Percentiles rank a stretch among this genome's conserved stretches.
Conservation (phyloP, 1,140 invertebrate species). For the Tetraneura akinire region DNA sequence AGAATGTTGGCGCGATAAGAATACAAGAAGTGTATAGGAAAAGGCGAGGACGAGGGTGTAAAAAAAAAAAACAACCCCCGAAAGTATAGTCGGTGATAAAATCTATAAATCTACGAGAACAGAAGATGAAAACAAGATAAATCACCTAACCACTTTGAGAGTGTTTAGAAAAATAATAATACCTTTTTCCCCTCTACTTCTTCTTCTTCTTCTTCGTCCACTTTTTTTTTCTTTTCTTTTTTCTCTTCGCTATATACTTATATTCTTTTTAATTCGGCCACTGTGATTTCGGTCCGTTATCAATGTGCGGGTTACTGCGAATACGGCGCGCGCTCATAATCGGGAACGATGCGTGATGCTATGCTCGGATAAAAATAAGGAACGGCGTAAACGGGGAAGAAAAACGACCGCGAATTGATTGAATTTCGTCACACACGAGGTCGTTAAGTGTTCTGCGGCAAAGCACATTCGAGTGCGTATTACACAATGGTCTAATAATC, state of each 20-base stretch:
- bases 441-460: conserved; percentile 40
- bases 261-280: background rate
- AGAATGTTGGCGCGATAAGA: background rate
- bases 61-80: too few species aligned
- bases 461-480: conserved; percentile 31
- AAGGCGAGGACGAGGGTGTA: too few species aligned
- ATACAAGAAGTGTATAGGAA: too few species aligned
- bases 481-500: conserved; percentile 23
- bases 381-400: too few species aligned
- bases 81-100: background rate
- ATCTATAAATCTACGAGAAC: background rate
- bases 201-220: too few species aligned
- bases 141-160: conserved; percentile 14
- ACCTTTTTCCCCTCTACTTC: background rate
- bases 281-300: conserved; percentile 17
- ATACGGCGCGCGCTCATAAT: background rate
- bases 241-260: too few species aligned
- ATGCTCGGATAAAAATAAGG: background rate
- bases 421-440: conserved; percentile 23
- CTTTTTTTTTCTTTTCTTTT: background rate
- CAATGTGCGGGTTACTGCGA: background rate
- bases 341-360: background rate
- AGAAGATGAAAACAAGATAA: conserved; percentile 15
- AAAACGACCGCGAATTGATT: background rate
- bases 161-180: conserved; percentile 26